Percentiles rank a stretch among this genome's conserved stretches.
phyloP scores from a whole-genome alignment of 2,888 invertebrate genomes.

The Apamea anceps region DNA sequence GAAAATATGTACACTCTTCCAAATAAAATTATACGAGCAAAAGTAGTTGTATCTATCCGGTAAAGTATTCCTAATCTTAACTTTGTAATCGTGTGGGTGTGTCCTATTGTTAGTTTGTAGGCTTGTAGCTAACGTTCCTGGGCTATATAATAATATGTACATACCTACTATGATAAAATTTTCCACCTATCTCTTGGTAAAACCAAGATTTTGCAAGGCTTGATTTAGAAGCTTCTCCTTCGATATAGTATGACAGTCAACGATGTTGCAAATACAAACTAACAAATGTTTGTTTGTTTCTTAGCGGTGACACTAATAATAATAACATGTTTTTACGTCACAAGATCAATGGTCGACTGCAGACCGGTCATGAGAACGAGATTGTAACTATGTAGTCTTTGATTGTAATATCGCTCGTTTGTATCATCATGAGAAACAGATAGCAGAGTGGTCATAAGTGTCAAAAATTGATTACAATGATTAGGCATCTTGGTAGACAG shows the following conservation, averaged over 20 bases:
- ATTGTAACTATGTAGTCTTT: constrained; percentile 14
- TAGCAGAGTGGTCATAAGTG: constrained; percentile 2
- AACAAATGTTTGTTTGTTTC: constrained; percentile 11
- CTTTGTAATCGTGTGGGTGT: constrained; percentile 29
- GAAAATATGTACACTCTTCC: constrained; percentile 51
- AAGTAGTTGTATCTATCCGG: constrained; percentile 17
- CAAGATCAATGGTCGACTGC: constrained; percentile 23
- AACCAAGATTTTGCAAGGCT: constrained; percentile 10
- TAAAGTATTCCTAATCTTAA: constrained; percentile 33
- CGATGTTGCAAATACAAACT: constrained; percentile 5
- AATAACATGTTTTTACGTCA: constrained; percentile 18
- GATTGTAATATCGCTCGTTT: constrained; percentile 19
- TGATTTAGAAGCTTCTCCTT: constrained; percentile 10
- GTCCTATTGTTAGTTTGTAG: constrained; percentile 23
- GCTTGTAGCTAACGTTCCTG: constrained; percentile 3
- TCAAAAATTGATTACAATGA: background rate
- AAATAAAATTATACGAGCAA: constrained; percentile 36
- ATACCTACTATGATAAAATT: background rate
- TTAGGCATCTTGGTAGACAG: background rate
- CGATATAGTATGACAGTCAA: background rate
- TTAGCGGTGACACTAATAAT: constrained; percentile 7
- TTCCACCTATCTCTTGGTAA: background rate
- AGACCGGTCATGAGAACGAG: constrained; percentile 8
- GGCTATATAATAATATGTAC: background rate
- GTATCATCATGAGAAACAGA: background rate